Conservation (phyloP, 2,113 vertebrate genomes). For the Calcarius ornatus region DNA sequence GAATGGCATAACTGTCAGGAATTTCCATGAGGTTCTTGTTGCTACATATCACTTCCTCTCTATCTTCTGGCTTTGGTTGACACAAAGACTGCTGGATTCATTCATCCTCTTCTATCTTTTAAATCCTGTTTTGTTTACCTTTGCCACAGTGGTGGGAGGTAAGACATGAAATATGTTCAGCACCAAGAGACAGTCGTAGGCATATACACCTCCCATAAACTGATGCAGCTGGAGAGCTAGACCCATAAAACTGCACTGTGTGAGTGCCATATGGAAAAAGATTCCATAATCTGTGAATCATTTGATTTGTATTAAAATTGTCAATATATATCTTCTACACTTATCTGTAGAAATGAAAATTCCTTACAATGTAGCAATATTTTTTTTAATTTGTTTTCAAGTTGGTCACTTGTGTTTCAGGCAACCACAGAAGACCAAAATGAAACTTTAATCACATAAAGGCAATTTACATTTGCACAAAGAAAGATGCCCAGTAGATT, state of each 20-base stretch:
- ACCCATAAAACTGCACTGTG: neutral
- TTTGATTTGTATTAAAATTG: neutral
- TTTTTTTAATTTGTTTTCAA: neutral
- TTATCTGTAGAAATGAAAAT: neutral
- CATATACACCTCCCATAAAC: neutral
- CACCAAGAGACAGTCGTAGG: neutral
- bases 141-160: neutral
- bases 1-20: constrained; percentile 19
- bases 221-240: constrained; percentile 14
- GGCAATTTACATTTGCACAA: neutral
- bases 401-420: neutral
- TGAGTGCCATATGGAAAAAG: neutral
- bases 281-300: neutral
- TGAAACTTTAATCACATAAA: neutral
- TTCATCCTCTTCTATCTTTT: neutral
- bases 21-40: constrained; percentile 1
- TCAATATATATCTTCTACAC: neutral
- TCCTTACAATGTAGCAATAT: neutral
- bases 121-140: constrained; percentile 3
- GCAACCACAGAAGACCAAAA: neutral
- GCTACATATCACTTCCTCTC: neutral
- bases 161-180: neutral
- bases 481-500: neutral
- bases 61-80: neutral
- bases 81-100: neutral